These are phyloP conservation scores for Myrmecophaga tridactyla DNA, from an alignment of 2,113 vertebrate species.

Conservation along the genomic window DNA sequence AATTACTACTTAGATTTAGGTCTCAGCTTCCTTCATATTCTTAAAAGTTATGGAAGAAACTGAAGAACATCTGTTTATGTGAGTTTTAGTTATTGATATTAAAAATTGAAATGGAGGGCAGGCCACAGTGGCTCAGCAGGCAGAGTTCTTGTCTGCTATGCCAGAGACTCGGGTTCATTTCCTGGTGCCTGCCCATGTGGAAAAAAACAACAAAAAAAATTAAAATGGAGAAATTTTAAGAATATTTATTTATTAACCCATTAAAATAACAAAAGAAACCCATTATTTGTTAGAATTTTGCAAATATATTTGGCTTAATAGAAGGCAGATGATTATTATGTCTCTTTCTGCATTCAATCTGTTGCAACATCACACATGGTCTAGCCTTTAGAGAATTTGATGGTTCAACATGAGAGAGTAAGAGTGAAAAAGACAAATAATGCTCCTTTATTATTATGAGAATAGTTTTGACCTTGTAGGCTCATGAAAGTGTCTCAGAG, in stretches of 20 bases:
- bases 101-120: background rate
- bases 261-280: background rate
- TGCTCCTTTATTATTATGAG: background rate
- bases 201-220: too few species aligned
- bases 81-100: background rate
- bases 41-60: background rate
- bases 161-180: too few species aligned
- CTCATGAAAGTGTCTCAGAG: background rate
- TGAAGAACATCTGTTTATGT: background rate
- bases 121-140: too few species aligned
- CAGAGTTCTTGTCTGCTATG: too few species aligned
- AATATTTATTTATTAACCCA: background rate
- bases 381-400: background rate
- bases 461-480: background rate
- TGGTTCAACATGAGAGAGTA: background rate
- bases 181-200: too few species aligned
- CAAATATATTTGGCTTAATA: background rate
- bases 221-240: background rate
- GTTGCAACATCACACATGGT: background rate
- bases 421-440: background rate
- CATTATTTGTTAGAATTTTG: background rate
- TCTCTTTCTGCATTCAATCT: background rate
- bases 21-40: background rate
- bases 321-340: background rate
- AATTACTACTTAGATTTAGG: background rate